phyloP scores from a whole-genome alignment of 2,113 vertebrate genomes.

The Leiothrix lutea region DNA sequence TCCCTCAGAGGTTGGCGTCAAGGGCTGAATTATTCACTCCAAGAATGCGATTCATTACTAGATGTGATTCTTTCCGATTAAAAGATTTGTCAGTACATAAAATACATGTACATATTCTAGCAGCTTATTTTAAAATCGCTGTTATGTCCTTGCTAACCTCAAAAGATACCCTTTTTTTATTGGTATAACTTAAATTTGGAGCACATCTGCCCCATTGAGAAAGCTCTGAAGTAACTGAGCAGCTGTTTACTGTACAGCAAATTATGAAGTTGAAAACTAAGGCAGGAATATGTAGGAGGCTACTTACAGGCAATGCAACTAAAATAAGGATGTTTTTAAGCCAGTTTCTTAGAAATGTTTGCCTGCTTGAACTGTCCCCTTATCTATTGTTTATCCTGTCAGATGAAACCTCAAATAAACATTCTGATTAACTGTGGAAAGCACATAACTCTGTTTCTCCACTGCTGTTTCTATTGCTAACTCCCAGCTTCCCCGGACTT shows the following conservation, averaged over 20 bases:
- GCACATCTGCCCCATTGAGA: background rate
- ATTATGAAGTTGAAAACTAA: background rate
- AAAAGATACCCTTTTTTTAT: background rate
- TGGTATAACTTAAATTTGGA: background rate
- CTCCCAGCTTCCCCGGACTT: background rate
- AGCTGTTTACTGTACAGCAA: background rate
- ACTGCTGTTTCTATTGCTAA: background rate
- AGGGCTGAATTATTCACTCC: constrained; percentile 81
- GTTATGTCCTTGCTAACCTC: background rate
- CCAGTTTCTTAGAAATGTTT: background rate
- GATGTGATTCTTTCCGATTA: constrained; percentile 72
- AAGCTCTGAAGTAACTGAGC: background rate
- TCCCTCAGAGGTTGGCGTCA: constrained; percentile 82
- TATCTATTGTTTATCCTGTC: constrained; percentile 34
- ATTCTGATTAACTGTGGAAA: background rate
- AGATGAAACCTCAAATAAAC: constrained; percentile 4
- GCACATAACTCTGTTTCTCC: background rate
- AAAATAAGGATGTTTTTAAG: background rate
- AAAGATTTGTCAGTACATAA: constrained; percentile 72
- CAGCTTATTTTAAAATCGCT: background rate
- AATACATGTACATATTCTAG: constrained; percentile 38
- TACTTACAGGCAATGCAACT: background rate
- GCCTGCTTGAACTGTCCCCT: background rate
- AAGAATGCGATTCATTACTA: constrained; percentile 81
- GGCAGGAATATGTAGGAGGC: background rate